A percentile compares a stretch with the other conserved stretches of the same genome.
Evolutionary conservation across 2,797 vertebrate species (phyloP).

Genomic region (Chaunax sp.): DNA sequence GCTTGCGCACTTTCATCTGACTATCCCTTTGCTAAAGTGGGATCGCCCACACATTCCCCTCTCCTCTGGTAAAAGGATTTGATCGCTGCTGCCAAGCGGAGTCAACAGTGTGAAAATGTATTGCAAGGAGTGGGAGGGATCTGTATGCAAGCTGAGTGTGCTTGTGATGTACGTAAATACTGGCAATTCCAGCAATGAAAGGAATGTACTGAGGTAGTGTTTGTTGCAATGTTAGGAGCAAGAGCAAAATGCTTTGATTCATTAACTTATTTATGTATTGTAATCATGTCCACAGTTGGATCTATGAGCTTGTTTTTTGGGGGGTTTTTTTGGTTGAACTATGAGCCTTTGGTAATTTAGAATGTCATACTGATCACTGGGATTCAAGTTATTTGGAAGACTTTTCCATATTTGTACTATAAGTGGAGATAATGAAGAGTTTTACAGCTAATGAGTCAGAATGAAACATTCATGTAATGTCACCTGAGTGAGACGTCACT

Average conservation of each 20-base stretch:
- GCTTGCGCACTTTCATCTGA: constrained; percentile 71
- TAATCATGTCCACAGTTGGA: background rate
- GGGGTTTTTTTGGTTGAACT: too few species aligned
- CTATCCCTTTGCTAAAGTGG: constrained; percentile 68
- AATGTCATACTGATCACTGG: background rate
- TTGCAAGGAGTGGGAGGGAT: constrained; percentile 59
- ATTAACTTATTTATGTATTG: background rate
- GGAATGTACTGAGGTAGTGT: constrained; percentile 9
- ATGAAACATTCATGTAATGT: background rate
- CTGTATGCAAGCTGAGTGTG: constrained; percentile 52
- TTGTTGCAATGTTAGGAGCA: constrained; percentile 10
- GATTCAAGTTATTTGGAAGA: background rate
- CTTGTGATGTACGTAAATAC: constrained; percentile 67
- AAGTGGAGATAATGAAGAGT: background rate
- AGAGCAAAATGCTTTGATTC: constrained; percentile 11
- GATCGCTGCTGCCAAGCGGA: constrained; percentile 69
- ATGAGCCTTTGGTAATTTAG: background rate
- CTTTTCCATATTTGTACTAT: background rate
- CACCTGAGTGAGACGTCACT: background rate
- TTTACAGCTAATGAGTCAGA: background rate
- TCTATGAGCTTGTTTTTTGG: background rate
- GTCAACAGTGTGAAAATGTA: constrained; percentile 62
- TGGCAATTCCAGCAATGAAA: constrained; percentile 25
- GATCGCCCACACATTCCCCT: constrained; percentile 74
- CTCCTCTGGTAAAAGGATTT: constrained; percentile 64